Conservation (phyloP, 2,888 invertebrate species). For the Caenorhabditis doughertyi region DNA sequence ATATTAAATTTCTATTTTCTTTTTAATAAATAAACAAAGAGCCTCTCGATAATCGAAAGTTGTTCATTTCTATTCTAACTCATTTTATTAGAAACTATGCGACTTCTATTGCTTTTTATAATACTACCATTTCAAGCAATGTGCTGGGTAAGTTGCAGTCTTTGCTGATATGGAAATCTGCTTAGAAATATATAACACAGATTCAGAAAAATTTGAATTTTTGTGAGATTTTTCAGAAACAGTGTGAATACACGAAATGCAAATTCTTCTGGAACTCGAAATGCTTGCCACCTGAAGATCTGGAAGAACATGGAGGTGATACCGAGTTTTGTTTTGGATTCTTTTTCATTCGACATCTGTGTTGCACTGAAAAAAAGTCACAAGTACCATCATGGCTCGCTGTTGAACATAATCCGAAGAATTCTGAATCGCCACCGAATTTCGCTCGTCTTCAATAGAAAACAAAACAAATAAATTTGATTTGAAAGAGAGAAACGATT, state of each 20-base stretch:
- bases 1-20: slow-evolving; percentile 49
- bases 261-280: slow-evolving; percentile 2
- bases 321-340: background rate
- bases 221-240: slow-evolving; percentile 20
- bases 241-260: slow-evolving; percentile 32
- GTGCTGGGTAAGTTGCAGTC: slow-evolving; percentile 25
- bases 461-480: slow-evolving; percentile 22
- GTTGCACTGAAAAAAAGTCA: background rate
- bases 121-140: background rate
- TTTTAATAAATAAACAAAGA: slow-evolving; percentile 42
- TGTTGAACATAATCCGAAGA: background rate
- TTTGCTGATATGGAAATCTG: no score
- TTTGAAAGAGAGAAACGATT: slow-evolving; percentile 1
- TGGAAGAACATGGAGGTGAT: background rate
- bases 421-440: background rate
- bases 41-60: slow-evolving; percentile 35
- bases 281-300: slow-evolving; percentile 6
- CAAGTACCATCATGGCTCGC: background rate
- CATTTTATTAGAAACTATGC: background rate
- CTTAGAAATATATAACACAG: no score
- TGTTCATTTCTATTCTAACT: background rate
- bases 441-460: slow-evolving; percentile 17
- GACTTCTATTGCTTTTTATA: background rate
- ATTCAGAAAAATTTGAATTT: background rate
- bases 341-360: slow-evolving; percentile 10